Evolutionary conservation across 2,888 invertebrate genomes (phyloP).

Genomic region (Cancer borealis): DNA sequence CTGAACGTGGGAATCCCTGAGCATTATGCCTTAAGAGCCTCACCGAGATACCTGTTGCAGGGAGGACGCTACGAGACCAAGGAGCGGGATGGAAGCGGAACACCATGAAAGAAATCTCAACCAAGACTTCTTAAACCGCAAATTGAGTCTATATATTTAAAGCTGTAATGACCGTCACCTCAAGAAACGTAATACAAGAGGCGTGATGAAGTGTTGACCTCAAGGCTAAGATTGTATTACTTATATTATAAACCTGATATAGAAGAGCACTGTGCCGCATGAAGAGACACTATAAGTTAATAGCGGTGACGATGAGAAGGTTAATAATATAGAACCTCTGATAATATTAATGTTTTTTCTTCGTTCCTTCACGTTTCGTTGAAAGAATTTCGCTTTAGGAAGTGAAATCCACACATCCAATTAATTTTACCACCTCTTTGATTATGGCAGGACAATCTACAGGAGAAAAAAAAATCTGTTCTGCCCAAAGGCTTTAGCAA

Average conservation of each 20-base stretch:
- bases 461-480: neutral
- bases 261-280: too few relatives aligned
- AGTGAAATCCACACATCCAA: neutral
- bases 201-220: too few relatives aligned
- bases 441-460: neutral
- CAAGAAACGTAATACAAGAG: too few relatives aligned
- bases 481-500: neutral
- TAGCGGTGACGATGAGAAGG: neutral
- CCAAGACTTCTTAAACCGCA: too few relatives aligned
- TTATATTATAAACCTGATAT: too few relatives aligned
- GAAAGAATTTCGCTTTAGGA: neutral
- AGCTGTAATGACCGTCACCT: too few relatives aligned
- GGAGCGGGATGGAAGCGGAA: neutral
- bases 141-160: too few relatives aligned
- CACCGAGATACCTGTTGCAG: neutral
- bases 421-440: constrained; percentile 20
- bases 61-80: neutral
- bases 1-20: neutral
- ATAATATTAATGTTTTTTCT: neutral
- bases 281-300: neutral
- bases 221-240: too few relatives aligned
- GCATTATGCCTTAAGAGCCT: neutral
- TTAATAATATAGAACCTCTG: neutral
- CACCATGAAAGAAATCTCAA: too few relatives aligned
- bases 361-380: neutral